A percentile compares a stretch with the other conserved stretches of the same genome.
phyloP scores from a whole-genome alignment of 2,797 vertebrate genomes.

The Brachyalestes nurse region DNA sequence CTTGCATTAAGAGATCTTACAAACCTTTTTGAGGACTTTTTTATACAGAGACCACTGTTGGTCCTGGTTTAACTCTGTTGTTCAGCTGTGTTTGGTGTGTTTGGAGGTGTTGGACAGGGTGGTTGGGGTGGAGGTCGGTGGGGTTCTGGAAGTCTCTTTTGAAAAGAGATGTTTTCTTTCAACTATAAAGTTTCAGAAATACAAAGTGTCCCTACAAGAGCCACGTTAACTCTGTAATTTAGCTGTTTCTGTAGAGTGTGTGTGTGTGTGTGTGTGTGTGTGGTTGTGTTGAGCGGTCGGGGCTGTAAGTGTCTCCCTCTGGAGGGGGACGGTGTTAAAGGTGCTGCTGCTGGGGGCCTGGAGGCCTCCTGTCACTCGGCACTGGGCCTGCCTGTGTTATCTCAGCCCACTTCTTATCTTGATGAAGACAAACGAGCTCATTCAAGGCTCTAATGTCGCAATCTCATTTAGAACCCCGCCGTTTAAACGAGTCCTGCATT shows the following conservation, averaged over 20 bases:
- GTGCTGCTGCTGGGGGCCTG: conserved; percentile 19
- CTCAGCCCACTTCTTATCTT: conserved; percentile 60
- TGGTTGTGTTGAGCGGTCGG: conserved; percentile 7
- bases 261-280: not conserved
- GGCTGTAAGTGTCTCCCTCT: conserved; percentile 56
- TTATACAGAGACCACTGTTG: not conserved
- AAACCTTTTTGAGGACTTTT: not conserved
- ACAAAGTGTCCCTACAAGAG: not conserved
- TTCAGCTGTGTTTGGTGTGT: not conserved
- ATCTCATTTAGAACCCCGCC: conserved; percentile 72
- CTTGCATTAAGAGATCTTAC: not conserved
- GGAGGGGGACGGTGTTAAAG: conserved; percentile 48
- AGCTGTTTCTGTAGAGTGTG: not conserved
- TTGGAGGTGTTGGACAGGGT: not conserved
- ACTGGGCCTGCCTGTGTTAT: conserved; percentile 52
- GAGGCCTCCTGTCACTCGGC: conserved; percentile 48
- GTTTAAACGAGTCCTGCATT: conserved; percentile 74
- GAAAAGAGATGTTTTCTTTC: not conserved
- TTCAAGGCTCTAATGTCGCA: conserved; percentile 73
- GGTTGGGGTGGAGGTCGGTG: no score
- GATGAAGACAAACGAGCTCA: conserved; percentile 68
- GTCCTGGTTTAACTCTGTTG: not conserved
- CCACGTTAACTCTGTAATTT: not conserved
- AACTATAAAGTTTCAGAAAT: not conserved
- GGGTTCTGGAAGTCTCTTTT: not conserved